phyloP scores from a whole-genome alignment of 2,113 vertebrate genomes.

The Neolamprologus ventralis region DNA sequence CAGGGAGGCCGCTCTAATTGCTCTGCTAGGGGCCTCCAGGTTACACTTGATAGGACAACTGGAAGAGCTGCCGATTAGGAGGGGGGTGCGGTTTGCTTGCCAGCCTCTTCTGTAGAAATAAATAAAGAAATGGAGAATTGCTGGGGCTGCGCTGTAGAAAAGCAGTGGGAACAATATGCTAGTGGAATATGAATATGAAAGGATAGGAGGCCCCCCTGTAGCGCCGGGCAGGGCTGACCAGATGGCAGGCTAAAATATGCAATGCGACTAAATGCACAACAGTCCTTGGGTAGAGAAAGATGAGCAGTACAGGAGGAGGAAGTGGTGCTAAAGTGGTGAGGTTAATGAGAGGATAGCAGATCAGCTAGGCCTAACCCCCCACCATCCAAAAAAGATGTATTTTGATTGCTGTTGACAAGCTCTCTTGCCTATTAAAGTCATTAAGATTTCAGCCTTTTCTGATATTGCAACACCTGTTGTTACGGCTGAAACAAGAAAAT shows the following conservation, averaged over 20 bases:
- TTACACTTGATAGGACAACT: conserved; percentile 99
- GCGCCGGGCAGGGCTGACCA: conserved; percentile 82
- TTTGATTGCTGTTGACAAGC: neutral
- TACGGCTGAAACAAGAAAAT: neutral
- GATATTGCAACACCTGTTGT: neutral
- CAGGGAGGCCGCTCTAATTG: conserved; percentile 98
- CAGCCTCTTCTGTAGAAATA: conserved; percentile 84
- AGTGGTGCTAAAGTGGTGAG: neutral
- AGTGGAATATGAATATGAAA: conserved; percentile 94
- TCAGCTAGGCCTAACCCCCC: neutral
- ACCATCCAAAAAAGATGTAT: neutral
- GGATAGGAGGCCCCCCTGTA: conserved; percentile 79
- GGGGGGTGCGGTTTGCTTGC: conserved; percentile 34
- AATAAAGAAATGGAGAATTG: conserved; percentile 80
- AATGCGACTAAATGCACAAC: conserved; percentile 76
- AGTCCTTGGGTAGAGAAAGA: conserved; percentile 46
- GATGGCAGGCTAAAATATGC: conserved; percentile 90
- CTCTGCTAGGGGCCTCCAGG: conserved; percentile 97
- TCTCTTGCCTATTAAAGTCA: neutral
- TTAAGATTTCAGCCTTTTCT: neutral
- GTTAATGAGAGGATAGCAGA: conserved; percentile 17
- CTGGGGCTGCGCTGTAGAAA: conserved; percentile 62
- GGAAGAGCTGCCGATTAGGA: conserved; percentile 85
- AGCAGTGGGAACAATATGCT: conserved; percentile 97
- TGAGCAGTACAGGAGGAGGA: neutral